A percentile compares a stretch with the other conserved stretches of the same genome.
Conservation (phyloP, 2,888 invertebrate species). For the Caenorhabditis afra region DNA sequence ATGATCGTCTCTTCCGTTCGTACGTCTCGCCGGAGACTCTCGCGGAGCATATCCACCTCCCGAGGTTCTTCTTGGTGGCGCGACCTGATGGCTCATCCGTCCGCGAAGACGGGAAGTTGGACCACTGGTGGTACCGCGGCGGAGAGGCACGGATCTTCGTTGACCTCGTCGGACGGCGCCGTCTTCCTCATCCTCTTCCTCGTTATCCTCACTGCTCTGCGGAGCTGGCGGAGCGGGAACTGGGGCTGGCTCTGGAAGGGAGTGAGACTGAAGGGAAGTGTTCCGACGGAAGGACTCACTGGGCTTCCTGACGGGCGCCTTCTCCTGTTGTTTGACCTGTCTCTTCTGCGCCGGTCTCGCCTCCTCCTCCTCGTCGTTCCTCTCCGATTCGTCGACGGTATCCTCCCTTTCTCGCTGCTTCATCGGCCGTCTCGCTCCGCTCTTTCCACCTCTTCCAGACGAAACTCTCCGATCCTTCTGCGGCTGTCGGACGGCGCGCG, state of each 20-base stretch:
- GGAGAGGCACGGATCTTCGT: slow-evolving; percentile 32
- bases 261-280: too few species aligned
- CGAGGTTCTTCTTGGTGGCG: slow-evolving; percentile 21
- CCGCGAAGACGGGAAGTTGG: slow-evolving; percentile 39
- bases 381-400: slow-evolving; percentile 58
- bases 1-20: not conserved
- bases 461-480: slow-evolving; percentile 30
- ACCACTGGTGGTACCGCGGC: slow-evolving; percentile 24
- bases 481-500: not conserved
- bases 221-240: not conserved
- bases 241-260: slow-evolving; percentile 27
- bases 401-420: slow-evolving; percentile 55
- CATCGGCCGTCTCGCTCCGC: slow-evolving; percentile 45
- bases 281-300: too few species aligned
- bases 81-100: slow-evolving; percentile 9
- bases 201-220: slow-evolving; percentile 36
- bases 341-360: slow-evolving; percentile 38
- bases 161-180: slow-evolving; percentile 38
- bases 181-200: slow-evolving; percentile 37
- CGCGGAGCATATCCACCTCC: not conserved
- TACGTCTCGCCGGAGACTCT: not conserved
- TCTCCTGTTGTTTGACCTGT: slow-evolving; percentile 21
- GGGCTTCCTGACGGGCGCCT: slow-evolving; percentile 21
- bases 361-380: slow-evolving; percentile 26
- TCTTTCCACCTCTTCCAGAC: slow-evolving; percentile 1